Conservation (phyloP, 2,888 invertebrate genomes). For the Dynastes tityus region DNA sequence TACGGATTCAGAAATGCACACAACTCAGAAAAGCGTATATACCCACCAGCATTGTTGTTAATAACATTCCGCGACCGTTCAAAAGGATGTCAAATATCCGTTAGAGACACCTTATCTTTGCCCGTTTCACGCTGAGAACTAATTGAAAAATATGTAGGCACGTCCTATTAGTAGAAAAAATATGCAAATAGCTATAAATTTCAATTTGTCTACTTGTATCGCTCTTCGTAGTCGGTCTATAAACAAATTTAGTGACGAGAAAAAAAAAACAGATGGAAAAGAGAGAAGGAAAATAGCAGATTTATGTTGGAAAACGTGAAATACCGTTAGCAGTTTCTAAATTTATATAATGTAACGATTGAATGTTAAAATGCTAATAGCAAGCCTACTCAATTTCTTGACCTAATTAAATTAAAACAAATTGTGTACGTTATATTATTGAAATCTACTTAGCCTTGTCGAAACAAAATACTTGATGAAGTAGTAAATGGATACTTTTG, state of each 20-base stretch:
- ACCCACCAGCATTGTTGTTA: conserved; percentile 20
- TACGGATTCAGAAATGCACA: not conserved
- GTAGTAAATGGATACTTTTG: no score
- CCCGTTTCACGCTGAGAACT: not conserved
- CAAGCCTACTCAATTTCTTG: conserved; percentile 15
- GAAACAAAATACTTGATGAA: not conserved
- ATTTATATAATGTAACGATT: not conserved
- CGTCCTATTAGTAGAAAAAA: conserved; percentile 4
- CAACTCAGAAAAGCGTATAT: conserved; percentile 7
- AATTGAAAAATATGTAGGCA: conserved; percentile 5
- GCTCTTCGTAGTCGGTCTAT: not conserved
- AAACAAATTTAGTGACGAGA: not conserved
- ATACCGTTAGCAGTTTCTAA: conserved; percentile 12
- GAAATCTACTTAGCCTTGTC: not conserved
- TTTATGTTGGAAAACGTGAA: not conserved
- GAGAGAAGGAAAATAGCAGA: not conserved
- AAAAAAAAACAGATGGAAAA: not conserved
- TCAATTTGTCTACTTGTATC: not conserved
- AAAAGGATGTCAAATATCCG: conserved; percentile 23
- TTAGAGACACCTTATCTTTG: conserved; percentile 14
- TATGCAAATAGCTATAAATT: conserved; percentile 11
- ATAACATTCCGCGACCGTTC: not conserved
- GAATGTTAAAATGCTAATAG: conserved; percentile 1
- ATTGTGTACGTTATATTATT: not conserved
- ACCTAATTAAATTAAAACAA: conserved; percentile 23